A percentile compares a stretch with the other conserved stretches of the same genome.
Conservation (phyloP, 2,888 invertebrate genomes). For the Tenthredo scrophulariae region DNA sequence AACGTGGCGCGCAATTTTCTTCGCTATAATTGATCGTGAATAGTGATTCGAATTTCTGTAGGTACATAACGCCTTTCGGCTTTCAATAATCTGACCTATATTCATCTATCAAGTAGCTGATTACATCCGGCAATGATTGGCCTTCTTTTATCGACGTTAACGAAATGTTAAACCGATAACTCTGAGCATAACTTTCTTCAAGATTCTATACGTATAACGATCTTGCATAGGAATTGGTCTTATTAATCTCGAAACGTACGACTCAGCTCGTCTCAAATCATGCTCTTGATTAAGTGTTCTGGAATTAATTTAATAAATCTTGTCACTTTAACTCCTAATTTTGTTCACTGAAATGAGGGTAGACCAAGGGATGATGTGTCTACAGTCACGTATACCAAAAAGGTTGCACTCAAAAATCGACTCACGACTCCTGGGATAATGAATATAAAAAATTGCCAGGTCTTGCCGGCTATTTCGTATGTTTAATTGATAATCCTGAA, state of each 20-base stretch:
- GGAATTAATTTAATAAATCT: background rate
- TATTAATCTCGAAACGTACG: background rate
- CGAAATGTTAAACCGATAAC: background rate
- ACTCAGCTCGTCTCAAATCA: background rate
- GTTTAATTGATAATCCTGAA: background rate
- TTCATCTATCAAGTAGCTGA: background rate
- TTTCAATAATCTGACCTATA: slow-evolving; percentile 3
- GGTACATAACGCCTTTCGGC: background rate
- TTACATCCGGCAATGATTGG: background rate
- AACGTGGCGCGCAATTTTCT: background rate
- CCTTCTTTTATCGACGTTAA: background rate
- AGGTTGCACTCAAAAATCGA: background rate
- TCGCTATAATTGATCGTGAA: background rate
- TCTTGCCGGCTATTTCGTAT: background rate
- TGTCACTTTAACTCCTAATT: background rate
- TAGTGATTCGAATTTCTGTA: background rate
- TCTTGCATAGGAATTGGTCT: background rate
- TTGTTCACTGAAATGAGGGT: background rate
- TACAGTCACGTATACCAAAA: slow-evolving; percentile 9
- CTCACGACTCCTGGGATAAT: background rate
- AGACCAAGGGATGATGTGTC: slow-evolving; percentile 2
- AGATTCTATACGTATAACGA: background rate
- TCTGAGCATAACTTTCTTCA: background rate
- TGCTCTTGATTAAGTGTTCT: background rate
- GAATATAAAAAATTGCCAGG: background rate